Evolutionary conservation across 2,888 invertebrate species (phyloP), one percentile per base, ranked within the genome.

Genomic region (Lucinisca nassula): DNA sequence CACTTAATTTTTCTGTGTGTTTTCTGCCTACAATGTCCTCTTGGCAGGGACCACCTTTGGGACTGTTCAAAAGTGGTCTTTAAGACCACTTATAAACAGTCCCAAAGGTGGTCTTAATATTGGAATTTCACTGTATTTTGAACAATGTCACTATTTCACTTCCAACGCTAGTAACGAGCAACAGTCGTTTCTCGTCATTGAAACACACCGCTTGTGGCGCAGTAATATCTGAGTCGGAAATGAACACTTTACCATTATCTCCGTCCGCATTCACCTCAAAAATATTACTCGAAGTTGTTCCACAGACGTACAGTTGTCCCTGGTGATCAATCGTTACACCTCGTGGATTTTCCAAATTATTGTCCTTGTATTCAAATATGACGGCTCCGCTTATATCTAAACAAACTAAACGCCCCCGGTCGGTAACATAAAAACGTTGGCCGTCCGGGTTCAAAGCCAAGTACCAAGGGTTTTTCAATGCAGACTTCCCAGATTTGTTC

Each of bases 281-380:
- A 12, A 90, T 82, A 51, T 87, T 90, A 38, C 85, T 88, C 0
- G 88, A 88, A 72, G 67, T 77, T 17, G 80, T 85, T 8, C 90
- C 90, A 55, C 90, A 90, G 27, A 90, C 90, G 40, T 88, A 90
- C 27, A 85, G 81, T 51, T 81, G 78, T 8, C 90, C 90, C n/a
- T 79, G 73, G 4, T 83, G 76, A 45, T 88, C 90, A 17, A 84
- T 79, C 4, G 86, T 61, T 0, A 90, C 70, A 17, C 88, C 90
- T 17, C 87, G 77, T 1, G 88, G 85, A 70, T 85, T 84, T n/a
- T 84, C 79, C 12, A 90, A 67, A 37, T 82, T 45, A 12, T 72
- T 81, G 27, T 88, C 82, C n/a, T 75, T 77, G 58, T 86, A 88
- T 79, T 84, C 75, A 74, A 90, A 87, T 4, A 88, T 61, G 10